A percentile compares a stretch with the other conserved stretches of the same genome.
phyloP scores from a whole-genome alignment of 2,888 invertebrate genomes.

The Pelosia muscerda region DNA sequence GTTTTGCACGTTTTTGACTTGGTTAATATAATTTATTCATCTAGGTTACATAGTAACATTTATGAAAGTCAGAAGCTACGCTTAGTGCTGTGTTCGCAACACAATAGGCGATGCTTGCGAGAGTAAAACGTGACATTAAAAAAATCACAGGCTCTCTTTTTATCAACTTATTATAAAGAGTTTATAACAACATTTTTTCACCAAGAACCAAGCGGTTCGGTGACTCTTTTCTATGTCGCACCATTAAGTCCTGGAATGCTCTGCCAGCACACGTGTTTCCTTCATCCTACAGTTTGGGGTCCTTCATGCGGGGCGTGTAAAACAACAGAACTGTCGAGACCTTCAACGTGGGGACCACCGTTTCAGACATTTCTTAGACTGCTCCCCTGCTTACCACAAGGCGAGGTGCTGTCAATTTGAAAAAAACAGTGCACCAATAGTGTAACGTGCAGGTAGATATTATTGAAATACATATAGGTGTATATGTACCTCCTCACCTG shows the following conservation, averaged over 20 bases:
- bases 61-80: slow-evolving; percentile 3
- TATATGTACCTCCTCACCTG: slow-evolving; percentile 32
- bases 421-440: no score
- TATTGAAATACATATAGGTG: neutral
- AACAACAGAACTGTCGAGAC: no score
- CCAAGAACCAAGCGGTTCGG: no score
- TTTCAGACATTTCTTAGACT: no score
- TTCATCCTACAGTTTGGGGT: no score
- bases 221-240: no score
- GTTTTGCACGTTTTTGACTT: slow-evolving; percentile 9
- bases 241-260: no score
- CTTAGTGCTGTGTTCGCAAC: slow-evolving; percentile 1
- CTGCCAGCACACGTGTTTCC: no score
- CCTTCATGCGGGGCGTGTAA: no score
- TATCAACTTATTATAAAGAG: neutral
- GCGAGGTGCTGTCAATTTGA: no score
- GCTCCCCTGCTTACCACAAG: no score
- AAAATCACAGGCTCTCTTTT: slow-evolving; percentile 4
- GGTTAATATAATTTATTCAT: slow-evolving; percentile 6
- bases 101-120: neutral
- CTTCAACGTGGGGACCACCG: no score
- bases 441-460: neutral
- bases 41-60: slow-evolving; percentile 7
- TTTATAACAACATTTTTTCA: neutral
- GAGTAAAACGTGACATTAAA: neutral